phyloP scores from a whole-genome alignment of 2,113 vertebrate species.

The Ovis aries region DNA sequence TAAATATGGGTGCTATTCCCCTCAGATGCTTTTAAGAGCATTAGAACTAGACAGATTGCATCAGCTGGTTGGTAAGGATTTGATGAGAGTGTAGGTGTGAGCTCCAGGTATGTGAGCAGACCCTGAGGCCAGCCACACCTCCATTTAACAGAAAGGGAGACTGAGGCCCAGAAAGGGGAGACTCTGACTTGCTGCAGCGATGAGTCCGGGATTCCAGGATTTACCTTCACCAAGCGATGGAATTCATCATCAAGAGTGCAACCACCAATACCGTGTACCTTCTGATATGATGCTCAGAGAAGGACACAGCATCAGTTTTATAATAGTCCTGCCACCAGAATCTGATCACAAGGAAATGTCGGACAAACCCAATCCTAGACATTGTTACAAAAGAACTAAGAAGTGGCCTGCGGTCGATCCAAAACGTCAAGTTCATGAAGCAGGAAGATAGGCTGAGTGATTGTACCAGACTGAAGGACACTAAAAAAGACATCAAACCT shows the following conservation, averaged over 20 bases:
- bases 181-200: background rate
- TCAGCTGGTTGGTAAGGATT: background rate
- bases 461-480: background rate
- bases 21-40: background rate
- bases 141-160: background rate
- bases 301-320: background rate
- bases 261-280: fast-evolving
- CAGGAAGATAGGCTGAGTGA: background rate
- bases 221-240: background rate
- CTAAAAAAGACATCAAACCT: background rate
- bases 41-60: background rate
- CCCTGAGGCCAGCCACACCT: background rate
- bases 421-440: background rate
- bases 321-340: background rate
- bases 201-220: background rate
- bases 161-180: background rate
- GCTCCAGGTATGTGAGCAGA: background rate
- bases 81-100: background rate
- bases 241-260: background rate
- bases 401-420: background rate
- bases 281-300: fast-evolving
- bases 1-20: background rate
- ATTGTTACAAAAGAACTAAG: background rate
- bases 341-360: background rate
- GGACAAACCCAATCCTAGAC: background rate